Conservation (phyloP, 2,113 vertebrate species). For the Trichomycterus rosablanca region DNA sequence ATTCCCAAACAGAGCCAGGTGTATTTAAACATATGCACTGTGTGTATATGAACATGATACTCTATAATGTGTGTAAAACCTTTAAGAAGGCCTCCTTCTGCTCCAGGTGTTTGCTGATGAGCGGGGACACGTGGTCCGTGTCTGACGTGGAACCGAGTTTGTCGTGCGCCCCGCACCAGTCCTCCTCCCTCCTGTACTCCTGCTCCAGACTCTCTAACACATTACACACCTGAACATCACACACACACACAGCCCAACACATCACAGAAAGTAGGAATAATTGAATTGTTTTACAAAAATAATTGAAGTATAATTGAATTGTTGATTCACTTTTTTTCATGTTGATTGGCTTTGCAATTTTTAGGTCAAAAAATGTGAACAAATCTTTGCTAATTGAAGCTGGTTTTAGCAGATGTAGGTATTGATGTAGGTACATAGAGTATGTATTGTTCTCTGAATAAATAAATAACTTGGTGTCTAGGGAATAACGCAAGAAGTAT, state of each 20-base stretch:
- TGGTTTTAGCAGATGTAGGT: too few relatives aligned
- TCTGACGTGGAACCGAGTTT: constrained; percentile 80
- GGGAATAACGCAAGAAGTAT: too few relatives aligned
- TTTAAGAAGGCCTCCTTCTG: constrained; percentile 96
- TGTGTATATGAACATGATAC: not conserved
- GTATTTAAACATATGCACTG: not conserved
- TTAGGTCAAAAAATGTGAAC: too few relatives aligned
- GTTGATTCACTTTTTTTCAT: too few relatives aligned
- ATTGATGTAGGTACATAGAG: too few relatives aligned
- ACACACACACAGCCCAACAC: constrained; percentile 9
- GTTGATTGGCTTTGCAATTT: too few relatives aligned
- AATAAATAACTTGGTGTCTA: too few relatives aligned
- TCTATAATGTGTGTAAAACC: constrained; percentile 53
- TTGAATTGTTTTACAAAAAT: too few relatives aligned
- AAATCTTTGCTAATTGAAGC: too few relatives aligned
- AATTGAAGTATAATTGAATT: too few relatives aligned
- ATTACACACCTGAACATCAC: constrained; percentile 82
- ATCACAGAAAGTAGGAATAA: not conserved
- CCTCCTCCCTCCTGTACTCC: constrained; percentile 94
- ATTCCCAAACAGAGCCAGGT: constrained; percentile 1
- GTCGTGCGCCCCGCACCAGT: constrained; percentile 96
- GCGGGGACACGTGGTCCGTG: constrained; percentile 84
- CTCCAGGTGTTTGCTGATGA: constrained; percentile 96
- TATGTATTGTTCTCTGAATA: too few relatives aligned
- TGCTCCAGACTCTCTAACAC: constrained; percentile 96